phyloP scores from a whole-genome alignment of 2,888 invertebrate genomes.

The Agrypnus murinus region DNA sequence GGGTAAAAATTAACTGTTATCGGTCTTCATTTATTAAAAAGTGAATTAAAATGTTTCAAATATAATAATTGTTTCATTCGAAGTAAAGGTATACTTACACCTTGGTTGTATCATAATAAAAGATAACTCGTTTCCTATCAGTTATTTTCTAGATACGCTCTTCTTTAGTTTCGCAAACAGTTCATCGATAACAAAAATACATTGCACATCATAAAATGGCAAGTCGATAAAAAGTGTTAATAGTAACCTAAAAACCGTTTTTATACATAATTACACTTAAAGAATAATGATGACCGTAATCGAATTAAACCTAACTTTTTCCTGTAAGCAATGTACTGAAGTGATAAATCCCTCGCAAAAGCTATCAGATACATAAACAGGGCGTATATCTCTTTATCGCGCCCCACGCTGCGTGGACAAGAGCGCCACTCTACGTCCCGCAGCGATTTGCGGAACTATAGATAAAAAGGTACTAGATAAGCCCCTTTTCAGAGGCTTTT shows the following conservation, averaged over 20 bases:
- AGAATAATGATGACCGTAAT: background rate
- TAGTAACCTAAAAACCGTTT: no score
- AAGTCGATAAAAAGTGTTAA: no score
- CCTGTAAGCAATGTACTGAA: slow-evolving; percentile 20
- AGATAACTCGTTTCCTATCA: background rate
- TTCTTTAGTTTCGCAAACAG: no score
- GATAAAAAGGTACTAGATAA: slow-evolving; percentile 58
- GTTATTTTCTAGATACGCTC: no score
- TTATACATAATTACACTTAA: slow-evolving; percentile 7
- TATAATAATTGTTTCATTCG: no score
- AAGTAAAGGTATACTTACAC: no score
- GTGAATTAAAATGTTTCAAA: no score
- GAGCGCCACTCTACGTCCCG: slow-evolving; percentile 62
- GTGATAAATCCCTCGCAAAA: slow-evolving; percentile 30
- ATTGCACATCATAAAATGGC: background rate
- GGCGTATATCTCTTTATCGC: slow-evolving; percentile 43
- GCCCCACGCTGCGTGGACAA: slow-evolving; percentile 53
- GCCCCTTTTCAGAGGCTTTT: slow-evolving; percentile 45
- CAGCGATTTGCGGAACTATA: slow-evolving; percentile 54
- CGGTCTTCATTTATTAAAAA: no score
- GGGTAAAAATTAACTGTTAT: no score
- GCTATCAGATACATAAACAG: slow-evolving; percentile 42
- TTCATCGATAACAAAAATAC: no score
- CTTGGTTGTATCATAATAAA: slow-evolving; percentile 10
- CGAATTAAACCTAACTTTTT: slow-evolving; percentile 14